Base-by-base conservation (phyloP, 2,888 invertebrate species). In the Ctena decussata region DNA sequence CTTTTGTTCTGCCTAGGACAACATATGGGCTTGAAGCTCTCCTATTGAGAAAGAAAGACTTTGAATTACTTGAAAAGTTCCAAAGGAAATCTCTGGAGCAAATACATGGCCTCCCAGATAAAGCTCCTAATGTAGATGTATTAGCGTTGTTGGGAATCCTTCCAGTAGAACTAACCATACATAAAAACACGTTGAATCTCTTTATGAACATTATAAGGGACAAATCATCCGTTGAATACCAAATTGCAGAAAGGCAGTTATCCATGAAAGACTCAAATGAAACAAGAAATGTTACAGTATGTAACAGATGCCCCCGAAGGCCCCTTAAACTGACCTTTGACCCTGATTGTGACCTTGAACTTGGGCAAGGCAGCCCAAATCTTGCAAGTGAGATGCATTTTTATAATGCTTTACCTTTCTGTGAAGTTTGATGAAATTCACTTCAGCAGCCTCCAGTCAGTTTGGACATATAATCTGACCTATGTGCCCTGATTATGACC, bases 41-140 rank as follows among this genome's bases (percentile, higher is more conserved):
- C 2, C 24, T n/a, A 1, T 71, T 37, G 24, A 41, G 71, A 24
- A 39, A 41, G 21, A 71, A 37, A 71, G 39, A 71, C 8, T 35
- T 71, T 71, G 71, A 71, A 24, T n/a, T n/a, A 6, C 35, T 71
- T 24, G 71, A 71, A 71, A 37, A 37, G 24, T 71, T 71, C 71
- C n/a, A 71, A 37, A 37, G 71, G 24, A 71, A 71, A 71, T 71
- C 27, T 8, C 71, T 71, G 11, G 21, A 37, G 39, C 71, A 71
- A 21, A 71, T 71, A n/a, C 71, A 71, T 8, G 71, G 71, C 3
- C 71, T 71, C 21, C 71, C 71, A 37, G 71, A 71, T 37, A 71
- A 71, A 41, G n/a, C 71, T 5, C 71, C 71, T 8, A 71, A 35
- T 60, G 27, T 18, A 27, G 30, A 8, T 2, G 8, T 6, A 18